These are phyloP conservation scores for Apodemia duryi DNA, from an alignment of 2,888 invertebrate genomes.

Conservation along the genomic window DNA sequence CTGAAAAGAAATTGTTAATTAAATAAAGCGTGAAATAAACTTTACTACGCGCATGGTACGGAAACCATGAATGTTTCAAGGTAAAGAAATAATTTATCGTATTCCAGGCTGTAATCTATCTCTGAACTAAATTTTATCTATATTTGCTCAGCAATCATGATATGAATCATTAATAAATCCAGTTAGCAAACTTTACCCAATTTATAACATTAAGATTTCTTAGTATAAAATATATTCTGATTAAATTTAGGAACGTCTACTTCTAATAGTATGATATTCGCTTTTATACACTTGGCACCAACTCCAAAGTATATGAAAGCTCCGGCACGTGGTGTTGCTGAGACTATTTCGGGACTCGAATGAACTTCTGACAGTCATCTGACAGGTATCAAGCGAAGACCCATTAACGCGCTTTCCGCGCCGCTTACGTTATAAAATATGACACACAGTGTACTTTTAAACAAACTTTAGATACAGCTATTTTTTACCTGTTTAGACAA, in stretches of 20 bases:
- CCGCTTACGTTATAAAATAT: conserved; percentile 39
- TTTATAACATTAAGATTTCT: too few species aligned
- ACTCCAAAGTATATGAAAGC: conserved; percentile 20
- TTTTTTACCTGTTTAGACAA: background rate
- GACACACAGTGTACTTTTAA: conserved; percentile 33
- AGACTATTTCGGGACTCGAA: conserved; percentile 39
- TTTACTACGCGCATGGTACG: too few species aligned
- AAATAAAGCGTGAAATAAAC: too few species aligned
- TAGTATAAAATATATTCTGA: too few species aligned
- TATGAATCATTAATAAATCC: too few species aligned
- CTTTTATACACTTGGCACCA: background rate
- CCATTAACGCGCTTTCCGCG: conserved; percentile 60
- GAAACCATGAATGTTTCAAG: too few species aligned
- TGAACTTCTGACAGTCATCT: conserved; percentile 59
- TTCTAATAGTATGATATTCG: background rate
- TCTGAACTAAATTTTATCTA: too few species aligned
- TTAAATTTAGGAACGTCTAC: background rate
- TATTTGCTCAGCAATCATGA: too few species aligned
- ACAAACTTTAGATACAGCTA: conserved; percentile 21
- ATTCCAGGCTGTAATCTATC: too few species aligned
- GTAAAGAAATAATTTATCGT: too few species aligned
- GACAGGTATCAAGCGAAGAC: conserved; percentile 54
- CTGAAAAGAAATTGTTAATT: too few species aligned
- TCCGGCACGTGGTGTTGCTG: conserved; percentile 22
- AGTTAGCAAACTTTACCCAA: too few species aligned